Base-by-base conservation (phyloP, 2,113 vertebrate species). In the Clarias macrocephalus region DNA sequence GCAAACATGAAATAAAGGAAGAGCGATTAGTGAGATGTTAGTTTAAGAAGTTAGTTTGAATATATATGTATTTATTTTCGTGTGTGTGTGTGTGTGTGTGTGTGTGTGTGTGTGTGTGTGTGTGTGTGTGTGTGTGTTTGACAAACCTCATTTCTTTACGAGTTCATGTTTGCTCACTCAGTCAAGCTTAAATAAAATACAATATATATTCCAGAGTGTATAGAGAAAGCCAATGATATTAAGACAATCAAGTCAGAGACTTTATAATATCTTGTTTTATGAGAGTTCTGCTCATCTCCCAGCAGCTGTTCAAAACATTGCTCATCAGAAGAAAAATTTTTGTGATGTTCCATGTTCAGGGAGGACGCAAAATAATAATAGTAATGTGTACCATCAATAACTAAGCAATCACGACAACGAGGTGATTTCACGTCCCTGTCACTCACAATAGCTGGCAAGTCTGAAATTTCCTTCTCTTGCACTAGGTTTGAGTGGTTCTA, bases 1-100 rank as follows among this genome's bases (percentile, higher is more conserved):
- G 65, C 57, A 83, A 83, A 83, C 65, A 83, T 70, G 42, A 83
- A 68, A 54, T 68, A n/a, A 83, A 68, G 63, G 42, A 70, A 70
- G 48, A 56, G 52, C 60, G 9, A 85, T 85, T 52, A 65, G 59
- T 65, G 16, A 79, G 6, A 85, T 33, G 60, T 80, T 60, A 80
- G 56, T 80, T 37, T 80, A 60, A 30, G 28, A 19, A 33, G 18
- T 11, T 59, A 33, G 11, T 30, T 70, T 70, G 66, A 18, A 70
- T 30, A 13, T 70, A 3, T 70, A 11, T 30, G 10, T 63, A 19
- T 63, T 48, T 48, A 48, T 48, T 30, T n/a, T n/a, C 25, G 63
- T 48, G 33, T 7, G 16, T 52, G 42, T 52, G 2, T 62, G 60
- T 62, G 60, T 62, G 60, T 62, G 60, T 62, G 60, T 62, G n/a